Percentiles rank a stretch among this genome's conserved stretches.
Evolutionary conservation across 1,140 invertebrate genomes (phyloP).

Genomic region (Potamilus streckersoni): DNA sequence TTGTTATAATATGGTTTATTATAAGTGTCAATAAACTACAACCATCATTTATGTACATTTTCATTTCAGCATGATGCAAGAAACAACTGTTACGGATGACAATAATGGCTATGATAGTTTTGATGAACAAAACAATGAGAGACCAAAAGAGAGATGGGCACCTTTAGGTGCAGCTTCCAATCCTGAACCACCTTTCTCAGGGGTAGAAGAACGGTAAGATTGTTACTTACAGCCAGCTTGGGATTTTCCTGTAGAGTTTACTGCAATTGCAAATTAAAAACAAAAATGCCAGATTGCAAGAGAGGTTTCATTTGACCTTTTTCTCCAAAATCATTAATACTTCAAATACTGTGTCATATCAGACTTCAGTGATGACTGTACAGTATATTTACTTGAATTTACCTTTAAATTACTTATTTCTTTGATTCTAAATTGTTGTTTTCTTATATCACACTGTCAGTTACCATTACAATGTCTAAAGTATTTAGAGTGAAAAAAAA

Average conservation of each 20-base stretch:
- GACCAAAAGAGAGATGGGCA: conserved; percentile 77
- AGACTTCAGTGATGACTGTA: background rate
- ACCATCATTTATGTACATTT: too few relatives aligned
- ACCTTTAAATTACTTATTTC: background rate
- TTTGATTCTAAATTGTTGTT: too few relatives aligned
- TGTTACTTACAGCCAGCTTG: background rate
- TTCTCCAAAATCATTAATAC: background rate
- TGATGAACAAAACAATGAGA: conserved; percentile 59
- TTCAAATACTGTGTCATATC: background rate
- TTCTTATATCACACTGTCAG: background rate
- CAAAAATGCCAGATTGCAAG: background rate
- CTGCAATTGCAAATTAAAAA: background rate
- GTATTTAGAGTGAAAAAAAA: background rate
- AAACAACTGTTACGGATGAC: conserved; percentile 24
- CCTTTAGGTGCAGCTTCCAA: conserved; percentile 77
- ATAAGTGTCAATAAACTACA: too few relatives aligned
- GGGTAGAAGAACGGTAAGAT: conserved; percentile 47
- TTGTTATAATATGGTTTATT: too few relatives aligned
- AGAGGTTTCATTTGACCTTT: background rate
- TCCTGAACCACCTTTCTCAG: conserved; percentile 45
- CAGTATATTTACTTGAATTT: background rate
- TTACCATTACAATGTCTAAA: background rate
- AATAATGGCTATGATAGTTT: conserved; percentile 61
- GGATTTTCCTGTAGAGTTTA: background rate
- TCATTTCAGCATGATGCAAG: too few relatives aligned